Evolutionary conservation across 1,140 invertebrate species (phyloP).

Genomic region (Microplitis mediator): DNA sequence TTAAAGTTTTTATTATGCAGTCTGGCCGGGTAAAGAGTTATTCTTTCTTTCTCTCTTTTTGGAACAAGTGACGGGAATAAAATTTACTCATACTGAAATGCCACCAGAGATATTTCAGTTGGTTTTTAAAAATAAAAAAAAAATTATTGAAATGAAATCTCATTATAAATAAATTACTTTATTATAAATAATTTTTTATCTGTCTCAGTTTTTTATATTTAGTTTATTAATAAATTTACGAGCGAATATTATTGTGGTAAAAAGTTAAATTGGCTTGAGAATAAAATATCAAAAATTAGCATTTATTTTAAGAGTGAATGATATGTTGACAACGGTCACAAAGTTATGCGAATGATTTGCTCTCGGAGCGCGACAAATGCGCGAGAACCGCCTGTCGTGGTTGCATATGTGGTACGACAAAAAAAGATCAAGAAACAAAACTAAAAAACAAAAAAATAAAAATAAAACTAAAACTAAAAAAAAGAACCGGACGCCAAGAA

Average conservation of each 20-base stretch:
- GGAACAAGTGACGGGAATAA: conserved; percentile 18
- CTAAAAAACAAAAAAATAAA: background rate
- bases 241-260: too few species aligned
- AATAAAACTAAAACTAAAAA: background rate
- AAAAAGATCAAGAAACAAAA: too few species aligned
- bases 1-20: conserved; percentile 13
- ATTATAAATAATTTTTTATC: background rate
- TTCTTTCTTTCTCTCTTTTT: background rate
- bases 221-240: too few species aligned
- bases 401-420: background rate
- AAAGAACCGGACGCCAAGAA: background rate
- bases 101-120: background rate
- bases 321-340: conserved; percentile 10
- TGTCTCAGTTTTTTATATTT: background rate
- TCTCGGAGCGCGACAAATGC: conserved; percentile 4
- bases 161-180: too few species aligned
- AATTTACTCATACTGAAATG: conserved; percentile 12
- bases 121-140: background rate
- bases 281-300: background rate
- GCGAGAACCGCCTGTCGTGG: conserved; percentile 19
- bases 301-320: conserved; percentile 13
- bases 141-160: background rate
- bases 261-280: background rate
- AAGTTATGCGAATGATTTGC: conserved; percentile 11
- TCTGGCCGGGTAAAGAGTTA: conserved; percentile 6